Conservation (phyloP, 2,797 vertebrate genomes). For the Fistularia commersonii region DNA sequence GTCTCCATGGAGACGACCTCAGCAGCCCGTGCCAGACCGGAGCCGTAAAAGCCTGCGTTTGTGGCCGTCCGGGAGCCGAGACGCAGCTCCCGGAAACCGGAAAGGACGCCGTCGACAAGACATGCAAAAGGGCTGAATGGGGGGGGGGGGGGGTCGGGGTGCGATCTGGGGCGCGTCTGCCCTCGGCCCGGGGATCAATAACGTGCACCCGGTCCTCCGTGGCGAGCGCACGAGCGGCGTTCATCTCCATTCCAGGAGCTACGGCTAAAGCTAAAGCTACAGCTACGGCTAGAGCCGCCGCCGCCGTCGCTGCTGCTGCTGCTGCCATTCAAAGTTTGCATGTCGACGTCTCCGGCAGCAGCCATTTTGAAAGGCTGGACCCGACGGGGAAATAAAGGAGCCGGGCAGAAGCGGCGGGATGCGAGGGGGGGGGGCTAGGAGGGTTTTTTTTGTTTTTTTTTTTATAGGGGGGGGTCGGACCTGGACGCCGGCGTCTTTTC, state of each 20-base stretch:
- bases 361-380: slow-evolving; percentile 72
- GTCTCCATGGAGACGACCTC: slow-evolving; percentile 81
- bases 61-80: slow-evolving; percentile 37
- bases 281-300: slow-evolving; percentile 29
- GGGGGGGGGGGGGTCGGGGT: too few relatives aligned
- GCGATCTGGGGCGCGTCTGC: too few relatives aligned
- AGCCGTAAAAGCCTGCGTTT: slow-evolving; percentile 70
- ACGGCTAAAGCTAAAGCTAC: slow-evolving; percentile 21
- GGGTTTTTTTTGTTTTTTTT: too few relatives aligned
- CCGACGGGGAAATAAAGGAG: slow-evolving; percentile 28
- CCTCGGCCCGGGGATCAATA: too few relatives aligned
- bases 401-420: slow-evolving; percentile 51
- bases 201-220: too few relatives aligned
- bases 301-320: slow-evolving; percentile 38
- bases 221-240: too few relatives aligned
- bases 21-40: slow-evolving; percentile 65
- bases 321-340: slow-evolving; percentile 73
- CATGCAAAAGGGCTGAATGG: too few relatives aligned
- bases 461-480: too few relatives aligned
- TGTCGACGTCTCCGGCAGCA: slow-evolving; percentile 68
- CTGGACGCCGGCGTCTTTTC: slow-evolving; percentile 30
- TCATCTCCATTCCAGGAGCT: too few relatives aligned
- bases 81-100: slow-evolving; percentile 26
- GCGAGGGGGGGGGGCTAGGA: too few relatives aligned
- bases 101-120: too few relatives aligned